These are phyloP conservation scores for Stenolophus ochropezus DNA, from an alignment of 2,888 invertebrate genomes.

Conservation along the genomic window DNA sequence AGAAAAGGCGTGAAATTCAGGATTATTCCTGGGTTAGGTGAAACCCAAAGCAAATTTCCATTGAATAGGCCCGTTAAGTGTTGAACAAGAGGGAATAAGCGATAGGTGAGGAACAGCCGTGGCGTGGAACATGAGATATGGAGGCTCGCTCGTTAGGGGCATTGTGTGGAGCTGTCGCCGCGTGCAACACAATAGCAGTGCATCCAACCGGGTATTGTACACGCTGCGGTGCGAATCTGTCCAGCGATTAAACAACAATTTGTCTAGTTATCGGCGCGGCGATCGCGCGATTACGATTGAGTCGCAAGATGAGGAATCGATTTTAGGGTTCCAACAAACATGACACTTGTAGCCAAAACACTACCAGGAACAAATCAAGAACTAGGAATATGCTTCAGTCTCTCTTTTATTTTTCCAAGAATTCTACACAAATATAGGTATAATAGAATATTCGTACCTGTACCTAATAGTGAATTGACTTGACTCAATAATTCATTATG, in stretches of 20 bases:
- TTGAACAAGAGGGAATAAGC: background rate
- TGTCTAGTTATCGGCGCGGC: conserved; percentile 63
- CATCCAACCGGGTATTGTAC: conserved; percentile 30
- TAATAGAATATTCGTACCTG: no score
- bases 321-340: conserved; percentile 42
- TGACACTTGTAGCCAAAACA: no score
- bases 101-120: conserved; percentile 9
- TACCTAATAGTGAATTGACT: no score
- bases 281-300: conserved; percentile 67
- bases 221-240: conserved; percentile 35
- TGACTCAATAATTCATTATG: no score
- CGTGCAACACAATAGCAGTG: conserved; percentile 1
- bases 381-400: no score
- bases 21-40: conserved; percentile 9
- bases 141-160: conserved; percentile 70
- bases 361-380: no score
- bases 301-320: conserved; percentile 63
- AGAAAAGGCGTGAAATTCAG: conserved; percentile 36
- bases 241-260: conserved; percentile 65
- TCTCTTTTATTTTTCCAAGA: no score
- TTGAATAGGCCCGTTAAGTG: conserved; percentile 13
- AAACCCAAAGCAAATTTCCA: conserved; percentile 38
- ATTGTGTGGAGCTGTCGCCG: conserved; percentile 67
- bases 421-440: no score
- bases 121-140: conserved; percentile 56